Percentiles rank a stretch among this genome's conserved stretches.
Evolutionary conservation across 1,140 invertebrate species (phyloP).

Genomic region (Temnothorax nylanderi): DNA sequence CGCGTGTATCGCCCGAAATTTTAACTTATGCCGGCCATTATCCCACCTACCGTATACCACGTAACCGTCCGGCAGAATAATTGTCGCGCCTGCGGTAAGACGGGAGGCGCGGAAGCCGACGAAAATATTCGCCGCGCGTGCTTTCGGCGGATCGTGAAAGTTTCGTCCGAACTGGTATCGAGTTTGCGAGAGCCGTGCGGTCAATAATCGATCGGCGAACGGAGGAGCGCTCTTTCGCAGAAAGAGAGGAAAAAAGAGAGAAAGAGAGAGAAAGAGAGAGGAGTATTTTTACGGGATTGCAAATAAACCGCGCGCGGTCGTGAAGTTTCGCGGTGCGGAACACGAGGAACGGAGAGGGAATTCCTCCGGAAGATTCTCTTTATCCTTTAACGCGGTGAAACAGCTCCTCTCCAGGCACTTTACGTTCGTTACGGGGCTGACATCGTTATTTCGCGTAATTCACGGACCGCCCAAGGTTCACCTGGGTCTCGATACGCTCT

Average conservation of each 20-base stretch:
- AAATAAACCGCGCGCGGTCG: constrained; percentile 60
- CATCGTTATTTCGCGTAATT: constrained; percentile 76
- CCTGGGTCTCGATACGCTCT: constrained; percentile 35
- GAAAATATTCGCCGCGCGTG: constrained; percentile 58
- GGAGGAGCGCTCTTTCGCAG: background rate
- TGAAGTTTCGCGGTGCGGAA: constrained; percentile 11
- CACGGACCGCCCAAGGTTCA: constrained; percentile 63
- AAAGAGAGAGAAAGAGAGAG: background rate
- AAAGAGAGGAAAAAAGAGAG: background rate
- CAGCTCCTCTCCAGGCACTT: constrained; percentile 51
- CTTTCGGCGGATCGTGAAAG: constrained; percentile 53
- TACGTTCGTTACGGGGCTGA: constrained; percentile 72
- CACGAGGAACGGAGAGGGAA: background rate
- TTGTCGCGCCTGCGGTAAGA: constrained; percentile 65
- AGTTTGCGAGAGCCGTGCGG: background rate
- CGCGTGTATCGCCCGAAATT: constrained; percentile 79
- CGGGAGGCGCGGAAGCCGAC: constrained; percentile 35
- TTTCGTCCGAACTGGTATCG: constrained; percentile 65
- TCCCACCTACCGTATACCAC: constrained; percentile 67
- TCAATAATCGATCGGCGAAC: constrained; percentile 54
- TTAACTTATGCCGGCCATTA: constrained; percentile 81
- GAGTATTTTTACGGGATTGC: constrained; percentile 53
- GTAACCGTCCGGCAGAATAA: constrained; percentile 49
- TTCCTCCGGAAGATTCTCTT: constrained; percentile 20
- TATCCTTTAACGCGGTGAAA: constrained; percentile 41